Evolutionary conservation across 2,113 vertebrate species (phyloP).

Genomic region (Pterocles orientalis): DNA sequence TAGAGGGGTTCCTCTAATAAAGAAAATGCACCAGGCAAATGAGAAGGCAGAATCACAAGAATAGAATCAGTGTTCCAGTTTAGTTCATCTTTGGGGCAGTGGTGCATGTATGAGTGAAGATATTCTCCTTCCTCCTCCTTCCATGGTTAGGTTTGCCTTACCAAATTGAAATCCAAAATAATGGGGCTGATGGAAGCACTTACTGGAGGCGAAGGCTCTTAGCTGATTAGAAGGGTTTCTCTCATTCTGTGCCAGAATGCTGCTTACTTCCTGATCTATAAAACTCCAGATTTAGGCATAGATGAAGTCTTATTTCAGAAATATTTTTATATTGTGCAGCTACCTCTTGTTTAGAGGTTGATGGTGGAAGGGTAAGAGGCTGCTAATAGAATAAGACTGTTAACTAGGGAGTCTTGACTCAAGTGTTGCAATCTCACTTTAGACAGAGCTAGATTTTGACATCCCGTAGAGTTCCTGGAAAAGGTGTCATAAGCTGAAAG

Average conservation of each 20-base stretch:
- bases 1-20: no score
- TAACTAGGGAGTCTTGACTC: neutral
- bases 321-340: neutral
- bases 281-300: neutral
- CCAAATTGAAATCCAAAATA: neutral
- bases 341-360: neutral
- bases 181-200: neutral
- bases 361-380: neutral
- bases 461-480: neutral
- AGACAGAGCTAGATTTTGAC: neutral
- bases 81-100: neutral
- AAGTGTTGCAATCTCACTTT: neutral
- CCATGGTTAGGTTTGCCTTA: neutral
- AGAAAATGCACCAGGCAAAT: rapidly evolving
- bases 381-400: neutral
- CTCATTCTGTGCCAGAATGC: neutral
- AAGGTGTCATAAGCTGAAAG: neutral
- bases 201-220: neutral
- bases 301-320: neutral
- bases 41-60: neutral
- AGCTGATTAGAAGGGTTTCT: neutral
- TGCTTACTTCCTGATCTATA: neutral
- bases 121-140: neutral
- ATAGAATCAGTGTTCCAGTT: neutral
- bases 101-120: neutral